These are phyloP conservation scores for Adineta ricciae DNA, from an alignment of 2,888 invertebrate species.

Conservation along the genomic window DNA sequence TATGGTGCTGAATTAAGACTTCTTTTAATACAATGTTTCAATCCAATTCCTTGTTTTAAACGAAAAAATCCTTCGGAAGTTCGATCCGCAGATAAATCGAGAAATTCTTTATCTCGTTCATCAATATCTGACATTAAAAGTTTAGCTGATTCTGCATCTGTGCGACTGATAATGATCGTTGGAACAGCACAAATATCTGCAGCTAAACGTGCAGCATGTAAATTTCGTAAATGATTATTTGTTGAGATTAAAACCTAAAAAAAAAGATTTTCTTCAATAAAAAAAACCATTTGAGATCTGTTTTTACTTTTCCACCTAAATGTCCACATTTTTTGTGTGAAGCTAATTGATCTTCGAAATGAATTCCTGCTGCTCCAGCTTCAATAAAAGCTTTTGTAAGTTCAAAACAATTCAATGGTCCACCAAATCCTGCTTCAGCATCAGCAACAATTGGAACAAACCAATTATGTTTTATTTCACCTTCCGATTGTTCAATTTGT, in stretches of 20 bases:
- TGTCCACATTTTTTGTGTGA: constrained; percentile 50
- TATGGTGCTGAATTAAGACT: constrained; percentile 37
- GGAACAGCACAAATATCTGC: constrained; percentile 46
- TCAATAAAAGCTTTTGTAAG: constrained; percentile 43
- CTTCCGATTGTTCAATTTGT: constrained; percentile 40
- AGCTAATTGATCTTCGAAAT: constrained; percentile 49
- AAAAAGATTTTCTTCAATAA: no score
- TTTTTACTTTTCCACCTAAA: constrained; percentile 45
- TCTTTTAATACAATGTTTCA: constrained; percentile 45
- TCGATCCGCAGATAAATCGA: constrained; percentile 40
- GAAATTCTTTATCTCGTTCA: constrained; percentile 44
- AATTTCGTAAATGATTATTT: constrained; percentile 45
- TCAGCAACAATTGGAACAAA: constrained; percentile 46
- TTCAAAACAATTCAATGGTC: constrained; percentile 48
- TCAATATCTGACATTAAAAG: constrained; percentile 47
- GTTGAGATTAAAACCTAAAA: constrained; percentile 44
- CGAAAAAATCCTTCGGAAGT: constrained; percentile 46
- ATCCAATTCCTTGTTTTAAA: constrained; percentile 35
- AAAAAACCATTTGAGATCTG: no score
- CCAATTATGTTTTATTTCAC: constrained; percentile 37
- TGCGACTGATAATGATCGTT: constrained; percentile 46
- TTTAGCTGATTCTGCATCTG: constrained; percentile 47
- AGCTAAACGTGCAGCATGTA: constrained; percentile 47
- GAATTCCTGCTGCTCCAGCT: constrained; percentile 41
- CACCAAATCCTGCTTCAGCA: constrained; percentile 49